phyloP scores from a whole-genome alignment of 2,113 vertebrate genomes.

The Lepisosteus oculatus region DNA sequence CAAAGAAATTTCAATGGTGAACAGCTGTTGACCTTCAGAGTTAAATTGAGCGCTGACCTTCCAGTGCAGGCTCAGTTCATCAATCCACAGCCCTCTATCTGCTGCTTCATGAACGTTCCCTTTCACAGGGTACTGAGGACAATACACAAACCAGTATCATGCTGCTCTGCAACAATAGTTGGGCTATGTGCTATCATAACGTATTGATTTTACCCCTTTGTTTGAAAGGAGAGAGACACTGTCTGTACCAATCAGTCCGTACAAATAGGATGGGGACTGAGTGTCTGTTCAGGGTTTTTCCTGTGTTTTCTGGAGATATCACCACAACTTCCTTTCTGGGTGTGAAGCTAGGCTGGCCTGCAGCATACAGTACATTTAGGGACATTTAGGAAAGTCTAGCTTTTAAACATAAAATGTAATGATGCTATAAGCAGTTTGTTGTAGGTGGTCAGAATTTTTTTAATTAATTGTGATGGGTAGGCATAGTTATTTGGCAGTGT shows the following conservation, averaged over 20 bases:
- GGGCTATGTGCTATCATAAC: slow-evolving; percentile 59
- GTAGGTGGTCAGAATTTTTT: too few relatives aligned
- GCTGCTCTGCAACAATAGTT: slow-evolving; percentile 39
- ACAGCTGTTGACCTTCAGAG: background rate
- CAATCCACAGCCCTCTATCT: background rate
- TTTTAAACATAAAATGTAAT: too few relatives aligned
- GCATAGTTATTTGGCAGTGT: too few relatives aligned
- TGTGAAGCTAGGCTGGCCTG: too few relatives aligned
- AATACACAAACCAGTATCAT: background rate
- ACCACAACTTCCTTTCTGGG: too few relatives aligned
- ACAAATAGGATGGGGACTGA: background rate
- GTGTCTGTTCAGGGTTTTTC: slow-evolving; percentile 23
- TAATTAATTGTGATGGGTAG: too few relatives aligned
- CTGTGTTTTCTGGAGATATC: slow-evolving; percentile 22
- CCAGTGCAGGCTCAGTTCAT: too few relatives aligned
- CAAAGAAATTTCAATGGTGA: background rate
- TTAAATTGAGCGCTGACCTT: too few relatives aligned
- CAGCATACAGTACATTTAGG: too few relatives aligned
- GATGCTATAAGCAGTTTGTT: too few relatives aligned
- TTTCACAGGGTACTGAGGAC: background rate
- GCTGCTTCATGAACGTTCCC: slow-evolving; percentile 10
- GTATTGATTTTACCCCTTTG: slow-evolving; percentile 40
- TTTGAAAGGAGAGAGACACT: background rate
- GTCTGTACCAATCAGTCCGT: slow-evolving; percentile 31
- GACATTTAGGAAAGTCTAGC: too few relatives aligned